These are phyloP conservation scores for Tetranychus truncatus DNA, from an alignment of 2,888 invertebrate species.

Conservation along the genomic window DNA sequence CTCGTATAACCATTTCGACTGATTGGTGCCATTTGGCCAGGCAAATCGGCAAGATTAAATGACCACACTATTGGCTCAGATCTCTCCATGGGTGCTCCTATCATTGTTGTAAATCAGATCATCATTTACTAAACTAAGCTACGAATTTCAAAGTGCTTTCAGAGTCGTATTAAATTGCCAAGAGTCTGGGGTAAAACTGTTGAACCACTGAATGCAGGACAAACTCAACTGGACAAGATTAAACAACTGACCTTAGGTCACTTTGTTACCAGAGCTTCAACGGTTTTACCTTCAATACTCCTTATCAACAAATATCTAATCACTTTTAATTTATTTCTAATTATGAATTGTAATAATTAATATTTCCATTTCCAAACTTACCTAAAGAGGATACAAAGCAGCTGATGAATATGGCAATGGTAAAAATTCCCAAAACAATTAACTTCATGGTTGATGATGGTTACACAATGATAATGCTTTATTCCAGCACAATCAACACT, in stretches of 20 bases:
- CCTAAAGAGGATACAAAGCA: not conserved
- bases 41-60: not conserved
- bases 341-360: not conserved
- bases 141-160: too few relatives aligned
- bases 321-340: not conserved
- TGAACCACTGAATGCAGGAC: too few relatives aligned
- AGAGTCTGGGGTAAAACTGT: too few relatives aligned
- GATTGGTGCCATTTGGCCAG: not conserved
- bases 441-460: not conserved
- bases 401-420: not conserved
- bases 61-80: not conserved
- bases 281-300: too few relatives aligned
- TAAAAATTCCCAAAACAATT: not conserved
- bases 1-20: not conserved
- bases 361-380: not conserved
- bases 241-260: too few relatives aligned
- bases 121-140: not conserved
- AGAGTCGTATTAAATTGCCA: too few relatives aligned
- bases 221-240: too few relatives aligned
- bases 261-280: too few relatives aligned
- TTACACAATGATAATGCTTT: not conserved
- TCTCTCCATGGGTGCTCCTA: not conserved
- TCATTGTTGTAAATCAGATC: not conserved
- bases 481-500: too few relatives aligned
- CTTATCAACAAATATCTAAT: not conserved